Conservation (phyloP, 2,888 invertebrate genomes). For the Pharmacophagus antenor region DNA sequence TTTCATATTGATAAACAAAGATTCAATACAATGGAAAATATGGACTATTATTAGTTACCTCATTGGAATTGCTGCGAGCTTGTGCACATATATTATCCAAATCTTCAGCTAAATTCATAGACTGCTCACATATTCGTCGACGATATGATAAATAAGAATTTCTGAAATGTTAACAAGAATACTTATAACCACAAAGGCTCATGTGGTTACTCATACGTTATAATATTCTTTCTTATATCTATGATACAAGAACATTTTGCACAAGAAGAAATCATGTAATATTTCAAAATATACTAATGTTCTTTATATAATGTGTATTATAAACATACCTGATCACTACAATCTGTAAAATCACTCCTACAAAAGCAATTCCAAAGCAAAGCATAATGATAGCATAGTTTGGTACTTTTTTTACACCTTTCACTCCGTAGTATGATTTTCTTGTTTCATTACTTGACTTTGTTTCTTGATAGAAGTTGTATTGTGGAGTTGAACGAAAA, state of each 20-base stretch:
- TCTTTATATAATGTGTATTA: too few relatives aligned
- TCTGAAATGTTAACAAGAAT: slow-evolving; percentile 53
- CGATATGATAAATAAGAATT: slow-evolving; percentile 75
- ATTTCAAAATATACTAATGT: too few relatives aligned
- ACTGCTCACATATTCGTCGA: slow-evolving; percentile 67
- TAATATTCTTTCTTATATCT: neutral
- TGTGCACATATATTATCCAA: slow-evolving; percentile 73
- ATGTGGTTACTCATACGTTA: neutral
- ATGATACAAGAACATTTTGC: neutral
- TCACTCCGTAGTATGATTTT: slow-evolving; percentile 83
- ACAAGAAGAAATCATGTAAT: neutral
- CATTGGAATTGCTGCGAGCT: slow-evolving; percentile 80
- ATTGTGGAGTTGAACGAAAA: slow-evolving; percentile 49
- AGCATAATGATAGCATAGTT: slow-evolving; percentile 82
- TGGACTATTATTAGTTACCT: slow-evolving; percentile 49
- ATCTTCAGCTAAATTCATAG: slow-evolving; percentile 70
- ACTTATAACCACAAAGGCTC: neutral
- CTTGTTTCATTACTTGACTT: slow-evolving; percentile 36
- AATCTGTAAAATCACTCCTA: slow-evolving; percentile 82
- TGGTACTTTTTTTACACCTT: slow-evolving; percentile 80
- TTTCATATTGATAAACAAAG: too few relatives aligned
- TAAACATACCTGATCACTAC: slow-evolving; percentile 79
- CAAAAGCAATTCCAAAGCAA: slow-evolving; percentile 77
- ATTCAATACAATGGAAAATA: too few relatives aligned
- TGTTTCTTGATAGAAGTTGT: slow-evolving; percentile 44